Evolutionary conservation across 2,797 vertebrate species (phyloP), one percentile per base, ranked within the genome.

Genomic region (Takifugu rubripes): DNA sequence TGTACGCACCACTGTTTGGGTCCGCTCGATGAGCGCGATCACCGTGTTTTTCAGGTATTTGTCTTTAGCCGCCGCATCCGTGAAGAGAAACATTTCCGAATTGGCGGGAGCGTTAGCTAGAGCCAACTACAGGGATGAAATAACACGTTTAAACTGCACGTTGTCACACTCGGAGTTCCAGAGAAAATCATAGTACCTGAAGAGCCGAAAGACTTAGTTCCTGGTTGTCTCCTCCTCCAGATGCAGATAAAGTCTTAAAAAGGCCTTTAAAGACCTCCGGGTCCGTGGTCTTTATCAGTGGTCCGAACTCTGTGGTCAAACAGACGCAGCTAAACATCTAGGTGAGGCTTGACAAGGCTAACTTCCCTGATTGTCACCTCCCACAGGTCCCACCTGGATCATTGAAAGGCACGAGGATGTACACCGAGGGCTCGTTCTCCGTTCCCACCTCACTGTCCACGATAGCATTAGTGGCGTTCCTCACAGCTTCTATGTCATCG

Each of bases 41-140:
- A 89, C 72, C 5, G 81, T 68, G 61, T 50, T 79, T 47, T 54
- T 80, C 54, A 89, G 58, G 0, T 78, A 0, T 16, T 0, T 24
- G 46, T 90, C 87, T 79, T 89, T 90, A 12, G 87, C 77, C 0
- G 70, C 1, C 1, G 87, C 83, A 24, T 90, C 86, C 0, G 87
- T 90, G 67, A 91, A 89, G 54, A 91, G 46, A 52, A 88, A 91
- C 59, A 91, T 85, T 52, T 89, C 81, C 5, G 89, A 89, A 12
- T 57, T 72, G 0, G 7, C 40, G 1, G 88, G 87, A 5, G 81
- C 78, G 0, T 5, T 15, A 0, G 56, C 68, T 54, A 90, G 64
- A 33, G 86, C 88, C 70, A 86, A 16, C 89, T 90, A 8, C 1
- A 43, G 3, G 33, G 33, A 33, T 11, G 33, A 33, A 1, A 33